A percentile compares a stretch with the other conserved stretches of the same genome.
Conservation (phyloP, 2,888 invertebrate genomes). For the Chelonus formosanus region DNA sequence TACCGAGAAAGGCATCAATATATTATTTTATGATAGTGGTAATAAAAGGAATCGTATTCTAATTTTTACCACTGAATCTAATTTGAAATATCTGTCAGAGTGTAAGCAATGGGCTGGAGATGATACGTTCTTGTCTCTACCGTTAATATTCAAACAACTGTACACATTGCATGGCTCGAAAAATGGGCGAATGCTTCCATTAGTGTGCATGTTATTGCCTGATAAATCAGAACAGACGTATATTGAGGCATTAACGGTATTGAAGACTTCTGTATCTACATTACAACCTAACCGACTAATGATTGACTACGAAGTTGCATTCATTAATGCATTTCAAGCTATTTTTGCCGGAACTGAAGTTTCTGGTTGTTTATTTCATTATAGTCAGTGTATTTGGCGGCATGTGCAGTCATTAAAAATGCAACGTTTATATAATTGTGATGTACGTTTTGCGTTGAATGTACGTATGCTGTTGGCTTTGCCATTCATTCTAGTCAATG, state of each 20-base stretch:
- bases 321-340: constrained; percentile 9
- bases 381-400: constrained; percentile 36
- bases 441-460: constrained; percentile 36
- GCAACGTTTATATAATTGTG: constrained; percentile 26
- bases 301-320: constrained; percentile 18
- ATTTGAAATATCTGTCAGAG: constrained; percentile 19
- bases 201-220: constrained; percentile 11
- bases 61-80: constrained; percentile 22
- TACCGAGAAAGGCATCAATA: neutral
- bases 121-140: constrained; percentile 22
- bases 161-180: constrained; percentile 10
- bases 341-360: constrained; percentile 12
- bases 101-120: constrained; percentile 23
- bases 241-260: neutral
- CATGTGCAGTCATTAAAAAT: constrained; percentile 32
- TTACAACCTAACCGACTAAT: constrained; percentile 8
- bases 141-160: neutral
- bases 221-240: constrained; percentile 16
- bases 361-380: constrained; percentile 34
- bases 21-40: constrained; percentile 5
- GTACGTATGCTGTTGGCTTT: constrained; percentile 35
- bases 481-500: constrained; percentile 34
- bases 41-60: neutral
- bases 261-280: neutral
- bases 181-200: constrained; percentile 20